These are phyloP conservation scores for Lepidonotus clava DNA, from an alignment of 2,888 invertebrate genomes.

Conservation along the genomic window DNA sequence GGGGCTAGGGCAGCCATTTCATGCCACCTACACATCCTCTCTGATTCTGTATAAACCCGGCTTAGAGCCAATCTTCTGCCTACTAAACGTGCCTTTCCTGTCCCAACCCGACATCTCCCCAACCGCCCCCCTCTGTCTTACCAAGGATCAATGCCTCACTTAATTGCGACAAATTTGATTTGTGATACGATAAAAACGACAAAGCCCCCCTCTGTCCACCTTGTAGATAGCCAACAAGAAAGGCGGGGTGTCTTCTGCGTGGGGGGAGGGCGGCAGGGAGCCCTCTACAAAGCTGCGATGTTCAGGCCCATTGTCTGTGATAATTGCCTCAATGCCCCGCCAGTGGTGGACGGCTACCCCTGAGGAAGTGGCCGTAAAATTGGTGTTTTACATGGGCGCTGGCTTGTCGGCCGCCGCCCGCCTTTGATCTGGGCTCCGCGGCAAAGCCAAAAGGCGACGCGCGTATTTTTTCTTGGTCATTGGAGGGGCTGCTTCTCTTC, in stretches of 20 bases:
- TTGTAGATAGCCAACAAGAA: conserved; percentile 32
- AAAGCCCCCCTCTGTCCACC: conserved; percentile 26
- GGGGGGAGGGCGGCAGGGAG: neutral
- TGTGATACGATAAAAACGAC: conserved; percentile 4
- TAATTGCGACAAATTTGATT: conserved; percentile 38
- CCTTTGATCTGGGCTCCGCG: conserved; percentile 31
- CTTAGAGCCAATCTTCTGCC: too few relatives aligned
- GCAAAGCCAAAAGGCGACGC: conserved; percentile 13
- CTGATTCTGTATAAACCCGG: too few relatives aligned
- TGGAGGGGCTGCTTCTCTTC: neutral
- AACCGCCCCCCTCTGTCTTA: conserved; percentile 5
- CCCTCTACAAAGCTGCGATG: conserved; percentile 32
- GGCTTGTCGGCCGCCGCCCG: conserved; percentile 25
- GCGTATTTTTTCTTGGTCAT: too few relatives aligned
- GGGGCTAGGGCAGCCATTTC: too few relatives aligned
- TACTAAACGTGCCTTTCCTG: neutral
- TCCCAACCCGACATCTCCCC: neutral
- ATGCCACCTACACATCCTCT: too few relatives aligned
- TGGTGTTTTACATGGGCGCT: conserved; percentile 41
- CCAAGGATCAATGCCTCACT: conserved; percentile 10
- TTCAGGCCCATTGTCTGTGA: conserved; percentile 29
- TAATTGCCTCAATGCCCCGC: conserved; percentile 28
- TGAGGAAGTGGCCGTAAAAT: conserved; percentile 40
- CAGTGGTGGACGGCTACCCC: neutral
- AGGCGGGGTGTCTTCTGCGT: neutral